phyloP scores from a whole-genome alignment of 2,797 vertebrate genomes.

The Pangasius djambal region DNA sequence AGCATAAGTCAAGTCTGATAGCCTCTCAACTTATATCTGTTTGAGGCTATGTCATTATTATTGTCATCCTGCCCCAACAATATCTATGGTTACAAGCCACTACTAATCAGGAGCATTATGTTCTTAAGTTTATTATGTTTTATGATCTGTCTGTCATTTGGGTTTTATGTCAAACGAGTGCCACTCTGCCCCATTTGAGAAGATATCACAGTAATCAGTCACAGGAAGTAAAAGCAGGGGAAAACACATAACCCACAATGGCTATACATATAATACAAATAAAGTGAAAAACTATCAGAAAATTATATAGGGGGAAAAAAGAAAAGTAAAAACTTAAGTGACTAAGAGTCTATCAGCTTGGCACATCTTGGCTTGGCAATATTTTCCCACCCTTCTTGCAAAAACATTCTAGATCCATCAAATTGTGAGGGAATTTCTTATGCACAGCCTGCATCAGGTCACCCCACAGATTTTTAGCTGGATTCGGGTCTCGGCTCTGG shows the following conservation, averaged over 20 bases:
- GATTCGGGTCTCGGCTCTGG: too few species aligned
- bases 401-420: too few species aligned
- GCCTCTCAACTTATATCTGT: neutral
- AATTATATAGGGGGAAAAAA: too few species aligned
- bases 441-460: too few species aligned
- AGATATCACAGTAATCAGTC: constrained; percentile 3
- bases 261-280: too few species aligned
- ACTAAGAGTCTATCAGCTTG: too few species aligned
- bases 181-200: neutral
- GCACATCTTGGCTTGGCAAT: too few species aligned
- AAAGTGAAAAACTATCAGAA: too few species aligned
- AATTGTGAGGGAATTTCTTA: too few species aligned
- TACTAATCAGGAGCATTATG: neutral
- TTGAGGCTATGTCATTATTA: neutral
- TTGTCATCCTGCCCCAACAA: neutral
- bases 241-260: neutral
- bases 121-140: neutral
- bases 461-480: too few species aligned
- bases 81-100: neutral
- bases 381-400: too few species aligned
- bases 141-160: neutral
- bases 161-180: neutral
- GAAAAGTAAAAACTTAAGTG: too few species aligned
- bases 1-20: neutral
- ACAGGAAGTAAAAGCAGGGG: neutral